A percentile compares a stretch with the other conserved stretches of the same genome.
Evolutionary conservation across 1,140 invertebrate species (phyloP).

Genomic region (Drusus annulatus): DNA sequence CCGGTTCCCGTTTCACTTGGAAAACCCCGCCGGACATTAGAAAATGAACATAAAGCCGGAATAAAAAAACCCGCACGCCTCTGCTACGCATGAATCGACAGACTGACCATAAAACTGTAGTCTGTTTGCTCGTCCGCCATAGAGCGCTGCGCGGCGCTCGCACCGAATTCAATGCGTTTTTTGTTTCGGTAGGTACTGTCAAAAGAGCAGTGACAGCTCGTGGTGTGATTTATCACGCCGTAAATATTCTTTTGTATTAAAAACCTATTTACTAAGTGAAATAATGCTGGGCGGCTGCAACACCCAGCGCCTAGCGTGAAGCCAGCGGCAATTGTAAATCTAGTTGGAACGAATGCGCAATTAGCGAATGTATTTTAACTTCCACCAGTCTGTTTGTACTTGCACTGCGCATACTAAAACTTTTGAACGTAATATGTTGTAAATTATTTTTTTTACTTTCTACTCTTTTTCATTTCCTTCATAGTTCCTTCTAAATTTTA

Average conservation of each 20-base stretch:
- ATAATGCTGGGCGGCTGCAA: slow-evolving; percentile 1
- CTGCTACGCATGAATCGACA: not conserved
- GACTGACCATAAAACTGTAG: slow-evolving; percentile 3
- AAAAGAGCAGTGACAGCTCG: slow-evolving; percentile 45
- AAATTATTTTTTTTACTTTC: too few relatives aligned
- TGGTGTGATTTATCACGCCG: slow-evolving; percentile 48
- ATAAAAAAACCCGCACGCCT: not conserved
- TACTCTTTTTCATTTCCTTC: too few relatives aligned
- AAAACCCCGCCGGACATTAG: too few relatives aligned
- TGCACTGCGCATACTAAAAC: too few relatives aligned
- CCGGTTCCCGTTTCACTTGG: too few relatives aligned
- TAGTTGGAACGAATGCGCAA: not conserved
- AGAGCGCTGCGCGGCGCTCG: not conserved
- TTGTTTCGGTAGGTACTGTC: slow-evolving; percentile 12
- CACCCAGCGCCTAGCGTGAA: not conserved
- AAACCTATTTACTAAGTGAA: slow-evolving; percentile 28
- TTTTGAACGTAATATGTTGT: too few relatives aligned
- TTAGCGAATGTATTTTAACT: not conserved
- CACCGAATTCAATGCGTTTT: slow-evolving; percentile 24
- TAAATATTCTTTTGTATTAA: slow-evolving; percentile 55
- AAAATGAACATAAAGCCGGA: too few relatives aligned
- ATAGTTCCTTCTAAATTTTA: too few relatives aligned
- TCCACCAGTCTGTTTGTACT: not conserved
- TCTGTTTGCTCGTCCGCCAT: not conserved
- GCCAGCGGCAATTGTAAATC: not conserved